phyloP scores from a whole-genome alignment of 2,797 vertebrate species.

The Scyliorhinus canicula region DNA sequence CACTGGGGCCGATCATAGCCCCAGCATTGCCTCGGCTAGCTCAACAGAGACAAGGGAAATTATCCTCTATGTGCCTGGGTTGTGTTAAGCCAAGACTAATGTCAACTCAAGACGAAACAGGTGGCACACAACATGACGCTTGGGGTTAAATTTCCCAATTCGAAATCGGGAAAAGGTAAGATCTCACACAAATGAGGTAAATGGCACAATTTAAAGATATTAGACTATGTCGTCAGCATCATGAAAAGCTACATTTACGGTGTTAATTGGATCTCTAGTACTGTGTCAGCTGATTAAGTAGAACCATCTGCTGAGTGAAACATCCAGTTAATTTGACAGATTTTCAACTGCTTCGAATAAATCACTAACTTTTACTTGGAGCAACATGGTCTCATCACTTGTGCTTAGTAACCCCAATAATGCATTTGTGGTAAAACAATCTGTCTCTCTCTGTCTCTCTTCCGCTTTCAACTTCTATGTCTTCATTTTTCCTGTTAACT shows the following conservation, averaged over 20 bases:
- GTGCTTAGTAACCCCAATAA: not conserved
- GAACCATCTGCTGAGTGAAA: not conserved
- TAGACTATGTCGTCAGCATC: not conserved
- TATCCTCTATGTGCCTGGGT: not conserved
- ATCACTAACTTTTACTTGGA: not conserved
- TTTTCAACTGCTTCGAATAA: not conserved
- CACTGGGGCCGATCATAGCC: not conserved
- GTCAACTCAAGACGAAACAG: not conserved
- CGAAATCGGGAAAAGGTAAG: not conserved
- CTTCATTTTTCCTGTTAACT: not conserved
- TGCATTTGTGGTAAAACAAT: not conserved
- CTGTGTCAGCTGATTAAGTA: not conserved
- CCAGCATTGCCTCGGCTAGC: not conserved
- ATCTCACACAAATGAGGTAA: not conserved
- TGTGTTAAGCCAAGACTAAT: not conserved
- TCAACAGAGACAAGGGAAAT: not conserved
- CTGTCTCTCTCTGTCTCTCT: not conserved
- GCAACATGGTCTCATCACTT: not conserved
- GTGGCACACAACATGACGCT: not conserved
- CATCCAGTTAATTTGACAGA: not conserved
- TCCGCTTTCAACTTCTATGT: not conserved
- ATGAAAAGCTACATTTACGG: not conserved
- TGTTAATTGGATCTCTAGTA: slow-evolving; percentile 13
- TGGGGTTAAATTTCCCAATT: not conserved
- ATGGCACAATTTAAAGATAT: not conserved